Evolutionary conservation across 2,888 invertebrate species (phyloP).

Genomic region (Ypsolopha scabrella): DNA sequence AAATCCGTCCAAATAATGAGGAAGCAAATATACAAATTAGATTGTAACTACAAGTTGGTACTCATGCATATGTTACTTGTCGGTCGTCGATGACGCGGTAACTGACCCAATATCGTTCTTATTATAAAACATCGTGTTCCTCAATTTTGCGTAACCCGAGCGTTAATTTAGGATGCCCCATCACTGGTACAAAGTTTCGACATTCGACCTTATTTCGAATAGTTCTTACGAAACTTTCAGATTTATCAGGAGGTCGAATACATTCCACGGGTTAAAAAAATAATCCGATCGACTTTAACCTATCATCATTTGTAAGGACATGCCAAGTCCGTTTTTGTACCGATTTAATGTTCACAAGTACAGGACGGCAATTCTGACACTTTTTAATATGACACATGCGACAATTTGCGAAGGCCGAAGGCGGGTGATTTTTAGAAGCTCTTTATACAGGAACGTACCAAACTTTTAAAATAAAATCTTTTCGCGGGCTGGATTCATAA

Average conservation of each 20-base stretch:
- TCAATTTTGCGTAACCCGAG: conserved; percentile 40
- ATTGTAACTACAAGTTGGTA: too few relatives aligned
- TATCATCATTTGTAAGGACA: too few relatives aligned
- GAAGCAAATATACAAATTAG: neutral
- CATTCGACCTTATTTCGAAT: conserved; percentile 44
- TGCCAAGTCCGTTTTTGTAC: too few relatives aligned
- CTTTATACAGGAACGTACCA: too few relatives aligned
- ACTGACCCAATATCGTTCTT: conserved; percentile 22
- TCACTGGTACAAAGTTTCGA: conserved; percentile 29
- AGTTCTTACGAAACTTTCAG: conserved; percentile 42
- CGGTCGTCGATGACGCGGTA: conserved; percentile 7
- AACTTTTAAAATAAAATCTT: too few relatives aligned
- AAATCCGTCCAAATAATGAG: neutral
- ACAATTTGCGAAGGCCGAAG: too few relatives aligned
- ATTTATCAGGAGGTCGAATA: conserved; percentile 1
- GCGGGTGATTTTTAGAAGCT: too few relatives aligned
- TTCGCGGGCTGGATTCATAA: too few relatives aligned
- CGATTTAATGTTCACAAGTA: too few relatives aligned
- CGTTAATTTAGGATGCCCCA: conserved; percentile 25
- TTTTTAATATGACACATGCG: too few relatives aligned
- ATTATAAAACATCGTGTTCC: conserved; percentile 17
- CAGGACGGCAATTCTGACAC: too few relatives aligned
- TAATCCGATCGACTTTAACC: too few relatives aligned
- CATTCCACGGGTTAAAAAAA: neutral
- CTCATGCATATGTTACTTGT: neutral